Evolutionary conservation across 2,888 invertebrate species (phyloP), one percentile per base, ranked within the genome.

Genomic region (Cerastoderma edule): DNA sequence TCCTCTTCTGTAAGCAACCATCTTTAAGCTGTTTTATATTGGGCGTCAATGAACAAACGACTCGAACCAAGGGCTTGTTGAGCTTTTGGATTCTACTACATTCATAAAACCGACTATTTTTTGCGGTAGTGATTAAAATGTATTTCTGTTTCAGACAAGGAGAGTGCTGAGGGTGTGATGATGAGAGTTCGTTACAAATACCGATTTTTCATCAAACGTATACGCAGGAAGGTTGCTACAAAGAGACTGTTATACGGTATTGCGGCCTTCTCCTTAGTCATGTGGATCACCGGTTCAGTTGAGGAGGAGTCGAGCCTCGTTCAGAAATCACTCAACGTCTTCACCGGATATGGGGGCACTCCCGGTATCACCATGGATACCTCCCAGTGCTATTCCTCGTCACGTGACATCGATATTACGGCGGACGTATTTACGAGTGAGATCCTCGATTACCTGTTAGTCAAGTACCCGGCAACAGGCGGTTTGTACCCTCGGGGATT

Each of bases 381-480:
- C 8, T 19, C 60, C 6, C 60, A 60, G 13, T 60, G 60, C 39
- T 39, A 39, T 60, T 60, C 60, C 0, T 60, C 60, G 0, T 35
- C 60, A 1, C 35, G 24, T 10, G 39, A 60, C 27, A 22, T 27
- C 24, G 60, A 60, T 28, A 60, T 60, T 24, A 60, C 60, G 1
- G 60, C 33, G 5, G 60, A 60, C 39, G 39, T 60, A 39, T 60
- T 60, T 16, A 60, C 39, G 39, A 39, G 60, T 39, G 60, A 60
- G 39, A 39, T 60, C 39, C 39, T 60, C 13, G 60, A 60, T 22
- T 60, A 39, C 39, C 39, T 60, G 27, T 27, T 60, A 24, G 39
- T 60, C 60, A 60, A 60, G 39, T 35, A 39, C 27, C 60, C 60
- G 22, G 5, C 60, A 10, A 33, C 39, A 16, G 60, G 60, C 24